phyloP scores from a whole-genome alignment of 2,113 vertebrate genomes.

The Cheilinus undulatus region DNA sequence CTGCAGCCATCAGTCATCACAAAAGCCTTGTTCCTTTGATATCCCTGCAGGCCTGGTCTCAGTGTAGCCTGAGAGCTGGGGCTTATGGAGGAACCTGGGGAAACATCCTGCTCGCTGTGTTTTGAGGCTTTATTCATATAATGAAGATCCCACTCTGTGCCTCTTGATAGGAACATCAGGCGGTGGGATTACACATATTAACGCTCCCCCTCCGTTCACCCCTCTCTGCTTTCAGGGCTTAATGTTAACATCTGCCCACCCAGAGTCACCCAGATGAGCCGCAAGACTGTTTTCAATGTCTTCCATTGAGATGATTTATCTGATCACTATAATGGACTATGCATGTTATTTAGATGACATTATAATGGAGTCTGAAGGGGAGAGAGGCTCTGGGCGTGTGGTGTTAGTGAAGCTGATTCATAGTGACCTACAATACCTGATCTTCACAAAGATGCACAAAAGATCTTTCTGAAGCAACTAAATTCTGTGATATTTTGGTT shows the following conservation, averaged over 20 bases:
- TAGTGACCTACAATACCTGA: slow-evolving; percentile 14
- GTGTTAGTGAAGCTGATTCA: slow-evolving; percentile 39
- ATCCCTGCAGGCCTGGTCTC: slow-evolving; percentile 54
- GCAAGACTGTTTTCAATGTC: slow-evolving; percentile 62
- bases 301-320: slow-evolving; percentile 68
- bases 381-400: slow-evolving; percentile 42
- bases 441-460: slow-evolving; percentile 29
- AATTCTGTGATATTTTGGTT: slow-evolving; percentile 20
- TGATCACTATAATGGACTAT: slow-evolving; percentile 70
- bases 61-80: slow-evolving; percentile 66
- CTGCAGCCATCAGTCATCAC: slow-evolving; percentile 56
- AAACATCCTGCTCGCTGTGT: slow-evolving; percentile 66
- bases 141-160: slow-evolving; percentile 67
- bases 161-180: slow-evolving; percentile 79
- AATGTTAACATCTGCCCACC: slow-evolving; percentile 72
- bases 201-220: slow-evolving; percentile 62
- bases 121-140: slow-evolving; percentile 70
- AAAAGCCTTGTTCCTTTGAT: slow-evolving; percentile 75
- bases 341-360: slow-evolving; percentile 71
- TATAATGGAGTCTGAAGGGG: slow-evolving; percentile 61
- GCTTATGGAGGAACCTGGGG: slow-evolving; percentile 69
- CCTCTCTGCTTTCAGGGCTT: slow-evolving; percentile 67
- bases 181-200: slow-evolving; percentile 83
- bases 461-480: slow-evolving; percentile 19
- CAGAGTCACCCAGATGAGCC: slow-evolving; percentile 51